Percentiles rank a stretch among this genome's conserved stretches.
Conservation (phyloP, 2,797 vertebrate genomes). For the Argyrosomus regius region DNA sequence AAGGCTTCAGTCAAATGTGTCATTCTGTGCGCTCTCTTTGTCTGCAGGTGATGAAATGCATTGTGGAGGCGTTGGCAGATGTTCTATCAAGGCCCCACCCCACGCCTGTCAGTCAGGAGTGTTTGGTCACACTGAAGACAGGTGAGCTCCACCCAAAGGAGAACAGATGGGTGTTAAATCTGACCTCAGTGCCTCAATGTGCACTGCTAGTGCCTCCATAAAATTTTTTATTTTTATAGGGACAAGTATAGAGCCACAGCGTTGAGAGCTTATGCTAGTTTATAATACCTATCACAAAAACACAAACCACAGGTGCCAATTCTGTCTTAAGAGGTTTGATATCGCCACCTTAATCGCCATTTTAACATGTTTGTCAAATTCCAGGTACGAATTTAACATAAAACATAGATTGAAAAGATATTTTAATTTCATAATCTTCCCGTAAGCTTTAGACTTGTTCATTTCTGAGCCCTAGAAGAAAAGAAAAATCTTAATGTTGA, state of each 20-base stretch:
- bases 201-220: background rate
- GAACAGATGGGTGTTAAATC: too few relatives aligned
- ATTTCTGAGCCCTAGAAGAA: background rate
- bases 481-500: background rate
- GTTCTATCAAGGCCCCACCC: conserved; percentile 91
- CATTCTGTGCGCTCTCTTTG: conserved; percentile 14
- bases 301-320: background rate
- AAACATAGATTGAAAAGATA: background rate
- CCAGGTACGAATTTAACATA: background rate
- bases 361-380: background rate
- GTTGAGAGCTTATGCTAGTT: background rate
- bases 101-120: conserved; percentile 90
- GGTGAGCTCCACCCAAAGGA: conserved; percentile 79
- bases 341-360: background rate
- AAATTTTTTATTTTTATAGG: background rate
- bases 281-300: background rate
- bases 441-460: background rate
- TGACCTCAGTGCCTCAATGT: background rate
- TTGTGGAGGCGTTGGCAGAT: conserved; percentile 93
- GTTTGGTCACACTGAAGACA: conserved; percentile 90
- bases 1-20: background rate
- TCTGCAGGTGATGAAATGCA: conserved; percentile 94
- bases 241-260: background rate
- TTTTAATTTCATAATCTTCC: background rate
- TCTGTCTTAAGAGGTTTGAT: background rate